Evolutionary conservation across 2,888 invertebrate species (phyloP).

Genomic region (Parochlus steinenii): DNA sequence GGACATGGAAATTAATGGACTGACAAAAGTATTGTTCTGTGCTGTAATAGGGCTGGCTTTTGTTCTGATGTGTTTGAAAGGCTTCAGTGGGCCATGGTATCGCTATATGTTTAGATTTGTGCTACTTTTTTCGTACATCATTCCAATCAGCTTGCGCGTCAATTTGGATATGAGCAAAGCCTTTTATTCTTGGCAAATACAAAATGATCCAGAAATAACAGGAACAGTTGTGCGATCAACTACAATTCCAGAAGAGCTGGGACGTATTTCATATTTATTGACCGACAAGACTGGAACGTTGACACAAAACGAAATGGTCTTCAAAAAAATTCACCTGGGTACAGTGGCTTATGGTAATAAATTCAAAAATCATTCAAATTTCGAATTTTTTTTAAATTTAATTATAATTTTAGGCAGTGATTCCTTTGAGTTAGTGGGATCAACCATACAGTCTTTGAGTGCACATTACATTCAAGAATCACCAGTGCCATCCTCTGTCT

Average conservation of each 20-base stretch:
- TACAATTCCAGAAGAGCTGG: conserved; percentile 96
- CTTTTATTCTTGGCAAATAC: conserved; percentile 93
- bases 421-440: conserved; percentile 28
- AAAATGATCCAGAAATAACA: conserved; percentile 79
- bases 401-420: conserved; percentile 20
- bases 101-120: conserved; percentile 89
- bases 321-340: conserved; percentile 88
- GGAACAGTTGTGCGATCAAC: conserved; percentile 94
- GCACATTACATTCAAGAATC: conserved; percentile 15
- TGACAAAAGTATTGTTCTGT: conserved; percentile 84
- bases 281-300: conserved; percentile 98
- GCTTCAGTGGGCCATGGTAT: conserved; percentile 93
- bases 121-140: conserved; percentile 95
- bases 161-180: conserved; percentile 98
- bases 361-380: conserved; percentile 78
- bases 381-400: too few species aligned
- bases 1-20: conserved; percentile 89
- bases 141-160: conserved; percentile 93
- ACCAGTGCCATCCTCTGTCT: conserved; percentile 12
- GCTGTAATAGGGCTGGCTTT: conserved; percentile 81
- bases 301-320: conserved; percentile 98
- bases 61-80: conserved; percentile 92
- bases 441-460: conserved; percentile 24
- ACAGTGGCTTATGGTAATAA: conserved; percentile 81
- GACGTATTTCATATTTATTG: conserved; percentile 88